Conservation (phyloP, 2,888 invertebrate genomes). For the Drosophila austrosaltans region DNA sequence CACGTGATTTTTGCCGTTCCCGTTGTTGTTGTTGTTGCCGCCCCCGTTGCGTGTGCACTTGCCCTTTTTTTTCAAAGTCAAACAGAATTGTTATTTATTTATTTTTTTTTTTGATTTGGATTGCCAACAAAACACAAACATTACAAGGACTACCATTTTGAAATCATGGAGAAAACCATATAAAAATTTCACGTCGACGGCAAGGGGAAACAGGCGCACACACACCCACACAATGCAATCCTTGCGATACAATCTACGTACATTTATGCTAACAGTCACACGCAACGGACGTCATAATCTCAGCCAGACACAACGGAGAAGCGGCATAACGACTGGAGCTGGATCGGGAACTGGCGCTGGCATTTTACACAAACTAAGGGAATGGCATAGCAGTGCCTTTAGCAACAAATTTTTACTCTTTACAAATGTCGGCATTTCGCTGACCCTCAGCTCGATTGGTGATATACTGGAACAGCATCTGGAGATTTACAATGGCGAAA, state of each 20-base stretch:
- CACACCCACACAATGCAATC: slow-evolving; percentile 47
- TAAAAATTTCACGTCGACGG: slow-evolving; percentile 25
- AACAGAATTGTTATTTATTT: slow-evolving; percentile 12
- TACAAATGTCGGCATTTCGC: slow-evolving; percentile 92
- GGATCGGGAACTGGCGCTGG: slow-evolving; percentile 9
- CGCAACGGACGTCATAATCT: slow-evolving; percentile 29
- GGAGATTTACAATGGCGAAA: slow-evolving; percentile 86
- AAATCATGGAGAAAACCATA: slow-evolving; percentile 26
- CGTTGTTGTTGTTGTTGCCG: slow-evolving; percentile 42
- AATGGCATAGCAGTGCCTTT: slow-evolving; percentile 84
- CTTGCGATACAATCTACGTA: slow-evolving; percentile 38
- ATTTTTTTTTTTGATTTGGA: slow-evolving; percentile 38
- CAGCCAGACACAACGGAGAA: neutral
- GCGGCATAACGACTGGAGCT: slow-evolving; percentile 3
- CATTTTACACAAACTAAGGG: slow-evolving; percentile 58
- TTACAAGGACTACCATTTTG: slow-evolving; percentile 11
- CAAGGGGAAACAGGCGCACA: slow-evolving; percentile 8
- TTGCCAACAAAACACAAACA: neutral
- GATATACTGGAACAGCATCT: slow-evolving; percentile 92
- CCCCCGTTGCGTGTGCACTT: slow-evolving; percentile 46
- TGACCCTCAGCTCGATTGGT: slow-evolving; percentile 90
- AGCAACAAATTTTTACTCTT: slow-evolving; percentile 88
- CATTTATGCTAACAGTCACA: slow-evolving; percentile 30
- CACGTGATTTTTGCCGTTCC: slow-evolving; percentile 55
- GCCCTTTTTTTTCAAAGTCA: slow-evolving; percentile 41